Percentiles rank a stretch among this genome's conserved stretches.
phyloP scores from a whole-genome alignment of 2,888 invertebrate genomes.

The Dryadula phaetusa region DNA sequence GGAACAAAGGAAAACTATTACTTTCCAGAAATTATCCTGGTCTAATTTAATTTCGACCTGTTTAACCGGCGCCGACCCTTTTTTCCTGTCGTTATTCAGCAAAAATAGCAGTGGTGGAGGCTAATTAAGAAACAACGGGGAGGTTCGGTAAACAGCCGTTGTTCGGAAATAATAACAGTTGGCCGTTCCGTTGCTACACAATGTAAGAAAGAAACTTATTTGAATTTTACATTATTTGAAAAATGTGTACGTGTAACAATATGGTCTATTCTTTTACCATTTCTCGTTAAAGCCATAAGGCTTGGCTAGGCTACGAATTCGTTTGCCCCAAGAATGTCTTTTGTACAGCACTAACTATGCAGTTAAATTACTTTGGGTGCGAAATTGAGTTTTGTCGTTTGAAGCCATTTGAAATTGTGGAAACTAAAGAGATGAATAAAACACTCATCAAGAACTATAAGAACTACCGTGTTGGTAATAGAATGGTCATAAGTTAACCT shows the following conservation, averaged over 20 bases:
- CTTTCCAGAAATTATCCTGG: slow-evolving; percentile 19
- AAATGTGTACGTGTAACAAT: slow-evolving; percentile 13
- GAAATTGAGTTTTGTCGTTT: not conserved
- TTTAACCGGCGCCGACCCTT: slow-evolving; percentile 32
- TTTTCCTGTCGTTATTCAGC: slow-evolving; percentile 35
- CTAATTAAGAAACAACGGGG: slow-evolving; percentile 44
- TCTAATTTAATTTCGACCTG: slow-evolving; percentile 35
- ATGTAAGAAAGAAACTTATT: slow-evolving; percentile 28
- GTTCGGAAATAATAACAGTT: slow-evolving; percentile 42
- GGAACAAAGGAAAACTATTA: slow-evolving; percentile 26
- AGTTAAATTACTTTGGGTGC: not conserved
- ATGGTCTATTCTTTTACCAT: slow-evolving; percentile 10
- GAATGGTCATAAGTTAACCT: not conserved
- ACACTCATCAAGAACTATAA: not conserved
- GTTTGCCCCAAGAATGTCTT: slow-evolving; percentile 9
- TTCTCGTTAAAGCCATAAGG: slow-evolving; percentile 6
- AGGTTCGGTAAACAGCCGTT: slow-evolving; percentile 40
- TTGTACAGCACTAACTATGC: not conserved
- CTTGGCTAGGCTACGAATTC: not conserved
- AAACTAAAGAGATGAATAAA: slow-evolving; percentile 3
- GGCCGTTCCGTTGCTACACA: slow-evolving; percentile 31
- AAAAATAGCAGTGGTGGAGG: slow-evolving; percentile 38
- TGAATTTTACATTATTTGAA: slow-evolving; percentile 30
- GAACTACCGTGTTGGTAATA: too few relatives aligned
- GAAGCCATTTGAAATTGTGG: not conserved